A percentile compares a stretch with the other conserved stretches of the same genome.
Conservation (phyloP, 2,888 invertebrate genomes). For the Pachycephus smyrnensis region DNA sequence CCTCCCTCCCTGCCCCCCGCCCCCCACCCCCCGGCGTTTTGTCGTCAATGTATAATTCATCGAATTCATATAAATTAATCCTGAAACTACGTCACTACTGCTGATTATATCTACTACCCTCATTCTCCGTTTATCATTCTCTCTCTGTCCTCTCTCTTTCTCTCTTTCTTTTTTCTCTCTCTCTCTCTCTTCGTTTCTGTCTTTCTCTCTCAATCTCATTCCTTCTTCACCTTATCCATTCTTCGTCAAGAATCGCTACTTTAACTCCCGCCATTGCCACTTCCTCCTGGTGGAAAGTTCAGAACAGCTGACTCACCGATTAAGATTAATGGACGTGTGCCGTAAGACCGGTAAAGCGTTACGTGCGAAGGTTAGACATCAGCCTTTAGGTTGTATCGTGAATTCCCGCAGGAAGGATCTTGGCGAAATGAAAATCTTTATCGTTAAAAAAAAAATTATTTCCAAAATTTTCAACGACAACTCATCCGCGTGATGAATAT, state of each 20-base stretch:
- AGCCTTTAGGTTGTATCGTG: neutral
- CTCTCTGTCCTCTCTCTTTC: neutral
- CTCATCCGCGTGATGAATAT: neutral
- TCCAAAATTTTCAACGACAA: neutral
- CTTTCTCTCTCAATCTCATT: neutral
- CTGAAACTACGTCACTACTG: neutral
- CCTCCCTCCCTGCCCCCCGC: neutral
- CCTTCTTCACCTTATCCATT: neutral
- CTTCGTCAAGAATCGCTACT: neutral
- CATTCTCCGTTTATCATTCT: neutral
- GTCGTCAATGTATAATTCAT: constrained; percentile 2
- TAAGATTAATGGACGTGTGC: constrained; percentile 48
- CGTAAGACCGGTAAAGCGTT: constrained; percentile 45
- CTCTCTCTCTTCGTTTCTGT: neutral
- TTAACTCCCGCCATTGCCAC: neutral
- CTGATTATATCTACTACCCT: neutral
- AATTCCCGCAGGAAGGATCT: neutral
- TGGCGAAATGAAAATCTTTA: neutral
- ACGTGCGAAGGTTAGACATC: constrained; percentile 11
- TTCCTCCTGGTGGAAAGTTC: constrained; percentile 5
- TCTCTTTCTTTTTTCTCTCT: neutral
- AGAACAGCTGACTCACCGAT: constrained; percentile 47
- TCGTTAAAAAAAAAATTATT: neutral
- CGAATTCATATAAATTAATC: neutral
- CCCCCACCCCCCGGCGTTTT: neutral